Conservation (phyloP, 2,113 vertebrate species). For the Nannobrachium achirus region DNA sequence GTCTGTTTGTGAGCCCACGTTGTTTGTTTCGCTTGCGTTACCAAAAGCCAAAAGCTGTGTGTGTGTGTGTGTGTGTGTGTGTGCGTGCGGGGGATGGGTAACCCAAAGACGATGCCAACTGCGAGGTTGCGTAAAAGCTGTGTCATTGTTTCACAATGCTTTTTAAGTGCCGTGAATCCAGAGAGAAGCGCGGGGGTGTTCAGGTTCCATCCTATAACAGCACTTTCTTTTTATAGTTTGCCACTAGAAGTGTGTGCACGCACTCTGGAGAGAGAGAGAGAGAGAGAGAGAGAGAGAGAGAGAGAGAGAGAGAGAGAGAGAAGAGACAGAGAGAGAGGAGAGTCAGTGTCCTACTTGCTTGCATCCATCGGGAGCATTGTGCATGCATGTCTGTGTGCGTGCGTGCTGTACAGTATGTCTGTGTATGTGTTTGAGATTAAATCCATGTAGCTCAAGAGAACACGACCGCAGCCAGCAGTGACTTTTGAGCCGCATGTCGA, state of each 20-base stretch:
- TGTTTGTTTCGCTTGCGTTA: too few relatives aligned
- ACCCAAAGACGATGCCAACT: neutral
- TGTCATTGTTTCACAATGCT: constrained; percentile 52
- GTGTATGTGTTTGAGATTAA: neutral
- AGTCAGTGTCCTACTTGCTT: constrained; percentile 75
- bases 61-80: too few relatives aligned
- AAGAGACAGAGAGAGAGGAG: constrained; percentile 58
- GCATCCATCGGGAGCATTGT: constrained; percentile 64
- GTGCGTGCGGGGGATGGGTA: neutral
- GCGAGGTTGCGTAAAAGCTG: constrained; percentile 17
- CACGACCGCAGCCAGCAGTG: too few relatives aligned
- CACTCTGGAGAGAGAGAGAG: constrained; percentile 60
- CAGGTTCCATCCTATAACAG: constrained; percentile 65
- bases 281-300: neutral
- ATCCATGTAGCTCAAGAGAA: too few relatives aligned
- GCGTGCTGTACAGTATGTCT: constrained; percentile 24
- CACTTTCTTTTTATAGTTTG: constrained; percentile 79
- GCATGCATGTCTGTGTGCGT: constrained; percentile 36
- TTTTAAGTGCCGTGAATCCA: constrained; percentile 39
- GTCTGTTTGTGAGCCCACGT: too few relatives aligned
- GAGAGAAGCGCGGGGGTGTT: constrained; percentile 38
- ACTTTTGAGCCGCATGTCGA: too few relatives aligned
- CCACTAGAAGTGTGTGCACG: constrained; percentile 61
- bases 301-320: constrained; percentile 56
- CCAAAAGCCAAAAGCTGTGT: too few relatives aligned